Evolutionary conservation across 1,140 invertebrate genomes (phyloP).

Genomic region (Drusus annulatus): DNA sequence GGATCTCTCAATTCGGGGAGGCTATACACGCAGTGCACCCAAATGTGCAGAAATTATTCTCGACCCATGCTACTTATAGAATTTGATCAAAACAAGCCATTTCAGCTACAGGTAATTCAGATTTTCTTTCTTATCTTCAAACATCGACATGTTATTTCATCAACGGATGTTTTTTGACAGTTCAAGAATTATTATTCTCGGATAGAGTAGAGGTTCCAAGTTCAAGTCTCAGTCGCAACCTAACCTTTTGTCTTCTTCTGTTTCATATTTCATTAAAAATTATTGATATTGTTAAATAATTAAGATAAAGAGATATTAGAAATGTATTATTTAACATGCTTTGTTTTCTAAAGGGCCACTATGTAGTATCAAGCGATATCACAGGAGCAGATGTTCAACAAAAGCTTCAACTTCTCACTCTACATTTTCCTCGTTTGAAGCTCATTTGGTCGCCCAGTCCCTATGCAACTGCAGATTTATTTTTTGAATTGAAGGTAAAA

Average conservation of each 20-base stretch:
- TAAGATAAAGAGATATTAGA: no score
- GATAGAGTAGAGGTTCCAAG: no score
- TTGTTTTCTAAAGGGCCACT: slow-evolving; percentile 78
- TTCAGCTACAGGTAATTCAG: slow-evolving; percentile 83
- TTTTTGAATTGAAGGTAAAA: slow-evolving; percentile 86
- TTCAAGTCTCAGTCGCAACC: no score
- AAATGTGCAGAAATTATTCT: slow-evolving; percentile 91
- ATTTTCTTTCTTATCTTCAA: not conserved
- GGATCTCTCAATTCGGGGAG: slow-evolving; percentile 95
- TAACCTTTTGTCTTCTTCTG: no score
- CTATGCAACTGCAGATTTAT: slow-evolving; percentile 94
- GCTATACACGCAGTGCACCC: slow-evolving; percentile 93
- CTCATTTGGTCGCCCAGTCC: slow-evolving; percentile 97
- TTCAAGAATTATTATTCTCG: no score
- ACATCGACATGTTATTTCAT: no score
- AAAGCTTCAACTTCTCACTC: slow-evolving; percentile 91
- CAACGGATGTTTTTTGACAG: no score
- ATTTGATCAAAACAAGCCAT: slow-evolving; percentile 95
- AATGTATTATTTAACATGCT: no score
- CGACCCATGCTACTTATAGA: slow-evolving; percentile 96
- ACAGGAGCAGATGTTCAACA: slow-evolving; percentile 84
- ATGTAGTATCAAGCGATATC: slow-evolving; percentile 83
- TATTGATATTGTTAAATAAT: not conserved
- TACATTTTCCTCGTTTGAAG: slow-evolving; percentile 94
- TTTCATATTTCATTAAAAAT: no score